phyloP scores from a whole-genome alignment of 1,140 invertebrate species.

The Drosophila arawakana region DNA sequence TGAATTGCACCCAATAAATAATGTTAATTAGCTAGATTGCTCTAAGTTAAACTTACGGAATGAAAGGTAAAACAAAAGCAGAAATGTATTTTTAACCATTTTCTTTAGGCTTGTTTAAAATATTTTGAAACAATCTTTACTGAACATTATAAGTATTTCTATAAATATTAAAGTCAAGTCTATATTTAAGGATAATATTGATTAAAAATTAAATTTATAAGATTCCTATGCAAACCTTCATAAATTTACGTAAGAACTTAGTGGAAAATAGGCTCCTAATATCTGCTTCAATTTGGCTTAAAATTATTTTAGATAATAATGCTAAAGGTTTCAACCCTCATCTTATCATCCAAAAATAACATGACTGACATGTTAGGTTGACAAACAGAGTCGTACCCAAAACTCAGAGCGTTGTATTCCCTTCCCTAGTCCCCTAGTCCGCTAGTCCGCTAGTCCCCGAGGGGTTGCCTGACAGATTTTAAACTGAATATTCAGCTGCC shows the following conservation, averaged over 20 bases:
- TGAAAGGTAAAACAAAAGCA: too few species aligned
- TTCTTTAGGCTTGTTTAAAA: too few species aligned
- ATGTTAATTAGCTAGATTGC: too few species aligned
- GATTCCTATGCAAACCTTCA: too few species aligned
- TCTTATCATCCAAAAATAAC: neutral
- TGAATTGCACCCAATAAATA: neutral
- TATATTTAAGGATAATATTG: too few species aligned
- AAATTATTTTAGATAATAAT: neutral
- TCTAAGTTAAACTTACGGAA: too few species aligned
- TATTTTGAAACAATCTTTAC: too few species aligned
- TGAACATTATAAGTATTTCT: too few species aligned
- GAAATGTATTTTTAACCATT: too few species aligned
- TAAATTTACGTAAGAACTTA: neutral
- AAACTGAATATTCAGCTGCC: constrained; percentile 34
- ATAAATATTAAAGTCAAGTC: too few species aligned
- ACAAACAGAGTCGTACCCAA: neutral
- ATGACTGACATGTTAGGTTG: neutral
- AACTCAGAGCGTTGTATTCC: neutral
- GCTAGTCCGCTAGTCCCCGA: neutral
- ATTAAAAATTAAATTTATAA: too few species aligned
- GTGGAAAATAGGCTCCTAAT: neutral
- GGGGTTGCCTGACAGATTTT: constrained; percentile 21
- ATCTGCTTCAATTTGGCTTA: neutral
- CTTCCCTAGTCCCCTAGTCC: neutral
- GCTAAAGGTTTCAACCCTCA: neutral